Evolutionary conservation across 35 echinoderm and acorn worm species (phyloP).

Genomic region (Amphiura filiformis): DNA sequence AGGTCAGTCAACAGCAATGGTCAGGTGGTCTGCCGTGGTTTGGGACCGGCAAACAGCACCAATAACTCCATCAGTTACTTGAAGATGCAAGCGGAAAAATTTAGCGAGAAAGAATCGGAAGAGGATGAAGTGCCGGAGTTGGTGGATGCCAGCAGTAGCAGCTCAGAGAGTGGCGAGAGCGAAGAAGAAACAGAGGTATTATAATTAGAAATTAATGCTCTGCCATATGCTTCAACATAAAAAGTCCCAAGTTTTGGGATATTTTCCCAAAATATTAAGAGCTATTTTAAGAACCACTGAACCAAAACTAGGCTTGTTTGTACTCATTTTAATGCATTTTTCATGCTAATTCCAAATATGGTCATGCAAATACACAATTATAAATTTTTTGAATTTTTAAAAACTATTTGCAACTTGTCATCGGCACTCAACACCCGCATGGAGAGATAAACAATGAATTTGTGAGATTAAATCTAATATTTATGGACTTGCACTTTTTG

Average conservation of each 20-base stretch:
- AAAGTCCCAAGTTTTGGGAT: too few species aligned
- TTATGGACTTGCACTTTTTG: too few species aligned
- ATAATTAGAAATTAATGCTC: not conserved
- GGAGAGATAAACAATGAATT: not conserved
- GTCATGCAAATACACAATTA: too few species aligned
- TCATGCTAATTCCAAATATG: too few species aligned
- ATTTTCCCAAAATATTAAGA: too few species aligned
- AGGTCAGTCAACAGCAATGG: slow-evolving; percentile 40
- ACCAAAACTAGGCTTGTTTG: too few species aligned
- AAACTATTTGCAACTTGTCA: not conserved
- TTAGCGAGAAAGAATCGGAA: not conserved
- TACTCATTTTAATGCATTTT: too few species aligned
- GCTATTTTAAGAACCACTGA: too few species aligned
- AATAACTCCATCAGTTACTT: slow-evolving; percentile 24
- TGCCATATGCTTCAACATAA: too few species aligned
- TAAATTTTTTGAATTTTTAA: too few species aligned
- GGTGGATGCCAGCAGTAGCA: slow-evolving; percentile 23
- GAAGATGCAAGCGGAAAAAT: slow-evolving; percentile 11
- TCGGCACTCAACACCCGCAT: not conserved
- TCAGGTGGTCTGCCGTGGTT: not conserved
- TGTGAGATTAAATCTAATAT: too few species aligned
- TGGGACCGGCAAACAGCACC: not conserved
- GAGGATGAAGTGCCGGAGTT: slow-evolving; percentile 32
- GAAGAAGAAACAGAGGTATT: slow-evolving; percentile 31
- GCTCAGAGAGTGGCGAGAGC: slow-evolving; percentile 35